A percentile compares a stretch with the other conserved stretches of the same genome.
These are phyloP conservation scores for Porites rus DNA, from an alignment of 92 coral and sea anemone genomes.

Conservation along the genomic window DNA sequence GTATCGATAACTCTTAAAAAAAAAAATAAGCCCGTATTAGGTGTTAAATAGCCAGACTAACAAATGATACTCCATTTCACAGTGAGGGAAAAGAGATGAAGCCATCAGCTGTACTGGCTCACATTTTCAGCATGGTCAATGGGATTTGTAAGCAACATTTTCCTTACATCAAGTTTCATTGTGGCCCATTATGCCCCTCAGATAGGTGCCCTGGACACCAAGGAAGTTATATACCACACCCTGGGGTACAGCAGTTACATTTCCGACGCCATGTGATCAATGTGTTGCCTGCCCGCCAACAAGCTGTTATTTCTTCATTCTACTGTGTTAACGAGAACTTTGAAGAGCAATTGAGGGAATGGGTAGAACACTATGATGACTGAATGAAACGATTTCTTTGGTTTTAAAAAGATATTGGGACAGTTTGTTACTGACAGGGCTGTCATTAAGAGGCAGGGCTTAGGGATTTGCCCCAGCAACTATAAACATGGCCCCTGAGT, in stretches of 20 bases:
- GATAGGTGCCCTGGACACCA: constrained; percentile 55
- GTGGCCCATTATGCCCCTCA: constrained; percentile 70
- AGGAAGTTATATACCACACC: constrained; percentile 30
- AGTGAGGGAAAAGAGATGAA: constrained; percentile 14
- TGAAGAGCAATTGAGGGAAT: constrained; percentile 40
- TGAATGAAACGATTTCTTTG: too few species aligned
- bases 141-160: constrained; percentile 49
- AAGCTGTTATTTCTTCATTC: constrained; percentile 21
- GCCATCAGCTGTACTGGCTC: constrained; percentile 43
- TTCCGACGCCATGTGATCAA: constrained; percentile 55
- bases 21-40: too few species aligned
- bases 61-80: not conserved
- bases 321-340: constrained; percentile 55
- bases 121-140: constrained; percentile 43
- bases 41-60: too few species aligned
- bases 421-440: too few species aligned
- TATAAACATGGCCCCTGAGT: too few species aligned
- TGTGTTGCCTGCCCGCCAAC: constrained; percentile 45
- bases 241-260: constrained; percentile 44
- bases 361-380: constrained; percentile 7
- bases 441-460: too few species aligned
- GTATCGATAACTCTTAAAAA: too few species aligned
- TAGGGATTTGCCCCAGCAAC: too few species aligned
- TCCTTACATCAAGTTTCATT: constrained; percentile 57
- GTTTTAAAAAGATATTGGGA: too few species aligned